Evolutionary conservation across 2,797 vertebrate genomes (phyloP).

Genomic region (Microcaecilia unicolor): DNA sequence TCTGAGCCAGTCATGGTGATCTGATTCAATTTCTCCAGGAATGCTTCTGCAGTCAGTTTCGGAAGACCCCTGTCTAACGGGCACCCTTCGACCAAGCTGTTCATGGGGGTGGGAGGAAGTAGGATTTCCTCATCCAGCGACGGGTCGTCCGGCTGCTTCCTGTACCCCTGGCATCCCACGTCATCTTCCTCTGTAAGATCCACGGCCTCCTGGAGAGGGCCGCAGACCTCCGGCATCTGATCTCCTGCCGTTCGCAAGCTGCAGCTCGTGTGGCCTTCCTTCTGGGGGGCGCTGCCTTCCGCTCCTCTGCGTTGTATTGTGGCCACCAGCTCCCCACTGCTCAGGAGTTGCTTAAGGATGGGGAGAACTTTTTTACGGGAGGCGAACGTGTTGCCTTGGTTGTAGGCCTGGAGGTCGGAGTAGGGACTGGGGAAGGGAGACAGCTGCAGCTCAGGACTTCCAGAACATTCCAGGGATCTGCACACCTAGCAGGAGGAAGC

Average conservation of each 20-base stretch:
- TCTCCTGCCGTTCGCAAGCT: background rate
- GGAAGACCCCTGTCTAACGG: conserved; percentile 77
- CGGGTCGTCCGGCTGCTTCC: background rate
- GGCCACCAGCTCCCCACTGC: background rate
- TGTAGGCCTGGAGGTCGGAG: conserved; percentile 55
- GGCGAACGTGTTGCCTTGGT: conserved; percentile 63
- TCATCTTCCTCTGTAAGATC: background rate
- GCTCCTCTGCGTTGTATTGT: background rate
- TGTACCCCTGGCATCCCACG: background rate
- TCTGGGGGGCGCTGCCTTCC: background rate
- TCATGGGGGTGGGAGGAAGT: conserved; percentile 82
- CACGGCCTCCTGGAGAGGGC: background rate
- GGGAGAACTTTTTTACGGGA: conserved; percentile 83
- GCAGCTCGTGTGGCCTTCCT: background rate
- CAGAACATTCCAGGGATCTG: conserved; percentile 59
- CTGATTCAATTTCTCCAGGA: conserved; percentile 73
- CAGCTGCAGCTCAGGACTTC: conserved; percentile 54
- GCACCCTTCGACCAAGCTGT: conserved; percentile 90
- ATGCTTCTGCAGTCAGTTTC: conserved; percentile 58
- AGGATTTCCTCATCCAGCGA: conserved; percentile 45
- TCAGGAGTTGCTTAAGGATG: conserved; percentile 66
- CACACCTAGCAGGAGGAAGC: conserved; percentile 52
- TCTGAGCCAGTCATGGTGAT: conserved; percentile 43
- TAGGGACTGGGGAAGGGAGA: conserved; percentile 48
- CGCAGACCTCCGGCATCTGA: too few species aligned